Evolutionary conservation across 2,797 vertebrate genomes (phyloP).

Genomic region (Coreius guichenoti): DNA sequence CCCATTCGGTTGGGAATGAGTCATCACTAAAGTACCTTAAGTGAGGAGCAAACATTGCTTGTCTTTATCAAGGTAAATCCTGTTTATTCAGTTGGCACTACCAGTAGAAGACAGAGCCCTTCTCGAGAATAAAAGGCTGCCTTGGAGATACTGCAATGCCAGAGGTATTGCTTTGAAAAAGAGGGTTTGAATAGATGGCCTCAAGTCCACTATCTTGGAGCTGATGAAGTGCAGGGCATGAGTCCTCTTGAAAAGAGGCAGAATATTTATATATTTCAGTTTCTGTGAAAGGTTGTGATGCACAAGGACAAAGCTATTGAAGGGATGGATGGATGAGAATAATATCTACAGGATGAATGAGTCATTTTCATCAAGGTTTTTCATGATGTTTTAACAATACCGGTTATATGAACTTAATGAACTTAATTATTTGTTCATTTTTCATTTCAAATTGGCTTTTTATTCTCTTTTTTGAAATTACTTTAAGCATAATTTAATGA

Average conservation of each 20-base stretch:
- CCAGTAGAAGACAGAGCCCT: constrained; percentile 57
- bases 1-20: constrained; percentile 52
- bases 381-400: constrained; percentile 11
- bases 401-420: background rate
- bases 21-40: constrained; percentile 74
- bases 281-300: constrained; percentile 29
- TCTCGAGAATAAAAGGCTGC: constrained; percentile 57
- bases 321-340: background rate
- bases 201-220: constrained; percentile 29
- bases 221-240: background rate
- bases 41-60: constrained; percentile 67
- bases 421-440: background rate
- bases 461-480: background rate
- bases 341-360: constrained; percentile 22
- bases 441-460: background rate
- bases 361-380: constrained; percentile 1
- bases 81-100: constrained; percentile 69
- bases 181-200: constrained; percentile 44
- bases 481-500: background rate
- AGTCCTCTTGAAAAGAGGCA: constrained; percentile 30
- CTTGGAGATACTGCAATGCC: constrained; percentile 61
- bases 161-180: constrained; percentile 34
- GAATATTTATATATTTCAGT: background rate
- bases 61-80: constrained; percentile 71
- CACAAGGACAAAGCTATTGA: constrained; percentile 38